These are phyloP conservation scores for Salminus brasiliensis DNA, from an alignment of 2,113 vertebrate genomes.

Conservation along the genomic window DNA sequence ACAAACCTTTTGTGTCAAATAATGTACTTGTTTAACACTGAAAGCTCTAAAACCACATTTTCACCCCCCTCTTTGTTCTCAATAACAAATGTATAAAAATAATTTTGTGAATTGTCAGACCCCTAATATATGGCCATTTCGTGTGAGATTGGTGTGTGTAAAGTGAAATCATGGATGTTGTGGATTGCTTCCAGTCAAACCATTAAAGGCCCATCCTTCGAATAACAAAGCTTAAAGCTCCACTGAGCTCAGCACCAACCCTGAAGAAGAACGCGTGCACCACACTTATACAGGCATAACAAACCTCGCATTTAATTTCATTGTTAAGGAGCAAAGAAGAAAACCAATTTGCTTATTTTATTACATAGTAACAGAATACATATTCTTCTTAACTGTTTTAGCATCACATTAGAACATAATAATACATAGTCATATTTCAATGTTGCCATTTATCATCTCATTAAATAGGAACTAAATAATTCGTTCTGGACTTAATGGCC, in stretches of 20 bases:
- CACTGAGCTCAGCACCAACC: background rate
- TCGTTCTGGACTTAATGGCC: constrained; percentile 63
- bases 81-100: too few species aligned
- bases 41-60: too few species aligned
- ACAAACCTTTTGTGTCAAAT: too few species aligned
- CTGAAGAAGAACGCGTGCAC: background rate
- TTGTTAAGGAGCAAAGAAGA: constrained; percentile 66
- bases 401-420: constrained; percentile 76
- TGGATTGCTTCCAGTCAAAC: too few species aligned
- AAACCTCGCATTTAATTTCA: constrained; percentile 65
- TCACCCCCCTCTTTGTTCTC: too few species aligned
- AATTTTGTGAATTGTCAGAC: too few species aligned
- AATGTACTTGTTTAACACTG: too few species aligned
- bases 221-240: background rate
- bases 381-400: constrained; percentile 70
- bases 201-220: background rate
- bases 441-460: constrained; percentile 61
- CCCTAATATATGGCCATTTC: too few species aligned
- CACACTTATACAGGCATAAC: constrained; percentile 51
- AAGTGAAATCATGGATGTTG: too few species aligned
- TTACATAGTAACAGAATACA: constrained; percentile 72
- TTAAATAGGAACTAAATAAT: constrained; percentile 78
- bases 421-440: constrained; percentile 71
- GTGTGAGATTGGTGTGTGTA: too few species aligned
- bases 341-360: constrained; percentile 67